phyloP scores from a whole-genome alignment of 2,888 invertebrate genomes.

The Callinectes sapidus region DNA sequence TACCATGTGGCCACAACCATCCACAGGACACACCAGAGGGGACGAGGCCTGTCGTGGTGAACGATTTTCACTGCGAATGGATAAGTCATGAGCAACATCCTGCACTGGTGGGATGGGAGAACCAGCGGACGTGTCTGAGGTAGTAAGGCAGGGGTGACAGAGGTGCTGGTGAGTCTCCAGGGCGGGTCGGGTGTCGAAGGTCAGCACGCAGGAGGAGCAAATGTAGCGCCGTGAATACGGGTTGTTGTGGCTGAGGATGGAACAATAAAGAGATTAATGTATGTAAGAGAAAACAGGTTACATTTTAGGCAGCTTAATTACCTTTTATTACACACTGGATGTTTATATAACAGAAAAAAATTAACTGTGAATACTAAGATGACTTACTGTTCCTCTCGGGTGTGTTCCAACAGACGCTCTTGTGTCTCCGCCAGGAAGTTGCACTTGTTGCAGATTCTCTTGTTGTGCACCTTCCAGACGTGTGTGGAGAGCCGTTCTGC shows the following conservation, averaged over 20 bases:
- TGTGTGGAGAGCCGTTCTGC: conserved; percentile 93
- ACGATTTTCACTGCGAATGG: conserved; percentile 46
- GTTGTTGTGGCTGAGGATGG: conserved; percentile 71
- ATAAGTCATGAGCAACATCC: conserved; percentile 65
- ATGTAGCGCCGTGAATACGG: conserved; percentile 71
- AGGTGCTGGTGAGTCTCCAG: conserved; percentile 70
- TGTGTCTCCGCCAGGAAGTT: conserved; percentile 90
- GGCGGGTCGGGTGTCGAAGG: conserved; percentile 70
- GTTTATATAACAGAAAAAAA: not conserved
- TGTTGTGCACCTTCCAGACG: conserved; percentile 93
- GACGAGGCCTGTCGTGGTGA: conserved; percentile 19
- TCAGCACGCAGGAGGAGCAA: conserved; percentile 70
- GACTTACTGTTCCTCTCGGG: conserved; percentile 77
- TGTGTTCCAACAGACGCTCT: conserved; percentile 86
- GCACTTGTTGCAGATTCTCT: conserved; percentile 91
- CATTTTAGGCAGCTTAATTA: not conserved
- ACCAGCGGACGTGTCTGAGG: not conserved
- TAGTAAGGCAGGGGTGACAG: conserved; percentile 56
- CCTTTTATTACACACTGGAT: not conserved
- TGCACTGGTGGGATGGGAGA: conserved; percentile 48
- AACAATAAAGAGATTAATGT: not conserved
- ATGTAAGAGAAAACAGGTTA: not conserved
- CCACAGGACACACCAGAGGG: conserved; percentile 64
- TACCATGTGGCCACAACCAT: conserved; percentile 56
- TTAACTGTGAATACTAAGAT: too few relatives aligned